Evolutionary conservation across 2,113 vertebrate genomes (phyloP).

Genomic region (Camelus dromedarius): DNA sequence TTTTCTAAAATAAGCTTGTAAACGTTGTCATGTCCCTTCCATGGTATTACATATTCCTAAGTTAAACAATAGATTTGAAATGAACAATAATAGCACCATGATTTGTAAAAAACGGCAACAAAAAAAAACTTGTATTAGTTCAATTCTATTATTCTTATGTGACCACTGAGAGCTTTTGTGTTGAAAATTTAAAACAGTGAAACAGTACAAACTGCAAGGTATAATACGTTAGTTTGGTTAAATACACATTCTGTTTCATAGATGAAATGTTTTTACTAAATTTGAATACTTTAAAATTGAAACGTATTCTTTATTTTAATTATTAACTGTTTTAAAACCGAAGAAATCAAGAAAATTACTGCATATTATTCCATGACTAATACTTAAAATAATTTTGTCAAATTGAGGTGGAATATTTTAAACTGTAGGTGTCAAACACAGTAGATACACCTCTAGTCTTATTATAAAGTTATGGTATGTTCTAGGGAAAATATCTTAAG

Average conservation of each 20-base stretch:
- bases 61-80: neutral
- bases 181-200: slow-evolving; percentile 33
- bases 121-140: neutral
- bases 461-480: neutral
- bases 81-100: neutral
- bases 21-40: neutral
- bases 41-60: neutral
- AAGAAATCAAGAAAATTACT: slow-evolving; percentile 6
- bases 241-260: neutral
- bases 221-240: neutral
- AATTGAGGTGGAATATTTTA: neutral
- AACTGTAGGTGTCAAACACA: neutral
- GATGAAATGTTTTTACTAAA: neutral
- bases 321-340: slow-evolving; percentile 11
- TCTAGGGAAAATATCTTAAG: neutral
- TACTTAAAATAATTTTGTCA: slow-evolving; percentile 10
- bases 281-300: slow-evolving; percentile 46
- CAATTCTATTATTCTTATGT: neutral
- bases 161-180: neutral
- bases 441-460: neutral
- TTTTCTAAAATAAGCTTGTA: neutral
- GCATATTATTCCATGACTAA: neutral
- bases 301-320: neutral
- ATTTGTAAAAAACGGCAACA: neutral
- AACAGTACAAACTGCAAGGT: neutral